Evolutionary conservation across 2,888 invertebrate genomes (phyloP).

Genomic region (Sylvicola fuscatus): DNA sequence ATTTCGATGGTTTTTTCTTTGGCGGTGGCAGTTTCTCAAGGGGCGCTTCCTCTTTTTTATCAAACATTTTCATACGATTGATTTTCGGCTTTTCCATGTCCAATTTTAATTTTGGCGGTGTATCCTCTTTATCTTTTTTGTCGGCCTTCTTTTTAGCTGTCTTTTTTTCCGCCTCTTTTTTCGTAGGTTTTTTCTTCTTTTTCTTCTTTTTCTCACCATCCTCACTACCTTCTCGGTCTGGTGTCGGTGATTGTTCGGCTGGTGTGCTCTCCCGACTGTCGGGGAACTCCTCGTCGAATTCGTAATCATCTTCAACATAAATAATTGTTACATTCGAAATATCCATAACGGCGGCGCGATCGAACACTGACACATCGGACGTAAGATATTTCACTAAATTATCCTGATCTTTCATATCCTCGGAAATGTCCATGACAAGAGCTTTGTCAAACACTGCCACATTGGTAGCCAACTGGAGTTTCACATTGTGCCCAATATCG

Average conservation of each 20-base stretch:
- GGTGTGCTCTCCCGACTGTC: conserved; percentile 12
- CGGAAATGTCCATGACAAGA: conserved; percentile 24
- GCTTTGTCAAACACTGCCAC: conserved; percentile 25
- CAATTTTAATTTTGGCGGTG: conserved; percentile 21
- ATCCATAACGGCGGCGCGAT: conserved; percentile 27
- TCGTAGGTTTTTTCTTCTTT: conserved; percentile 7
- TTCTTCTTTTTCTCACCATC: conserved; percentile 8
- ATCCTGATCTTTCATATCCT: conserved; percentile 11
- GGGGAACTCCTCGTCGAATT: conserved; percentile 17
- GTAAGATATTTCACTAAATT: conserved; percentile 25
- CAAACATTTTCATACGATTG: conserved; percentile 16
- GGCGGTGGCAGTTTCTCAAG: conserved; percentile 6
- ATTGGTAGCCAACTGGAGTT: conserved; percentile 20
- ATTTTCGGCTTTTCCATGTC: conserved; percentile 23
- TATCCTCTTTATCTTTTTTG: conserved; percentile 19
- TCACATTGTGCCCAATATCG: conserved; percentile 22
- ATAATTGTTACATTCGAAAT: conserved; percentile 27
- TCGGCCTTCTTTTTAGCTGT: conserved; percentile 18
- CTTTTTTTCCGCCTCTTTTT: conserved; percentile 7
- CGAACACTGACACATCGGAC: conserved; percentile 24
- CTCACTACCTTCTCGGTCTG: conserved; percentile 3
- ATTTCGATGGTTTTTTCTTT: conserved; percentile 2
- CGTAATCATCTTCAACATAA: conserved; percentile 25
- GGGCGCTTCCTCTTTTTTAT: conserved; percentile 18
- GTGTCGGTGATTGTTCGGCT: conserved; percentile 12